Conservation (phyloP, 2,888 invertebrate species). For the Punctoribates punctum region DNA sequence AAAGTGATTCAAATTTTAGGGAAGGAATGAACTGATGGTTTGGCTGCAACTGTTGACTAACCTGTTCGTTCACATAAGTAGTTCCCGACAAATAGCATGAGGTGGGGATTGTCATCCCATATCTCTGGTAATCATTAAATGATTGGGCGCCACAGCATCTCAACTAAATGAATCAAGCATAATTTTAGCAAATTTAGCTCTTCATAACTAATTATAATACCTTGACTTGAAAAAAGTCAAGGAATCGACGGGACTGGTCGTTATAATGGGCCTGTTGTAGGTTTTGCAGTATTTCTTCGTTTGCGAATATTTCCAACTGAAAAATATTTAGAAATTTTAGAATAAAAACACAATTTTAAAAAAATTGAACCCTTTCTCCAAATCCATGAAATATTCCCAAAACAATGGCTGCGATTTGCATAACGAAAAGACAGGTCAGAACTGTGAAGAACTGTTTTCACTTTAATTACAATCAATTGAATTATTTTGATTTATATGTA, state of each 20-base stretch:
- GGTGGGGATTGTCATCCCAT: conserved; percentile 43
- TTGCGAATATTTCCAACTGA: conserved; percentile 43
- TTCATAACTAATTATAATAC: conserved; percentile 8
- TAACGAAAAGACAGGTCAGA: conserved; percentile 37
- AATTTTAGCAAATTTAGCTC: background rate
- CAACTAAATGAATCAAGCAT: conserved; percentile 62
- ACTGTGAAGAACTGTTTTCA: conserved; percentile 39
- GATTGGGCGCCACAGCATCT: conserved; percentile 87
- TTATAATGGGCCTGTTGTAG: conserved; percentile 43
- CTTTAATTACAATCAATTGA: background rate
- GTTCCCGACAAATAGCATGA: conserved; percentile 41
- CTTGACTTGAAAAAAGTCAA: conserved; percentile 45
- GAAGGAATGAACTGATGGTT: no score
- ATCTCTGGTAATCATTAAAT: conserved; percentile 67
- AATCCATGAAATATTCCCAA: conserved; percentile 42
- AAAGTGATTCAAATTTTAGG: background rate
- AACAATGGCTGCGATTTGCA: conserved; percentile 42
- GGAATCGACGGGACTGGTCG: conserved; percentile 35
- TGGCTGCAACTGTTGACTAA: conserved; percentile 21
- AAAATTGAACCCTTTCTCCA: conserved; percentile 37
- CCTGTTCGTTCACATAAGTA: conserved; percentile 44
- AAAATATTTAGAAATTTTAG: background rate
- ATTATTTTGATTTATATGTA: background rate
- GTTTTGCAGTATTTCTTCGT: conserved; percentile 41
- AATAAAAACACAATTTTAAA: background rate